Evolutionary conservation across 1,140 invertebrate species (phyloP).

Genomic region (Drosophila setifemur): DNA sequence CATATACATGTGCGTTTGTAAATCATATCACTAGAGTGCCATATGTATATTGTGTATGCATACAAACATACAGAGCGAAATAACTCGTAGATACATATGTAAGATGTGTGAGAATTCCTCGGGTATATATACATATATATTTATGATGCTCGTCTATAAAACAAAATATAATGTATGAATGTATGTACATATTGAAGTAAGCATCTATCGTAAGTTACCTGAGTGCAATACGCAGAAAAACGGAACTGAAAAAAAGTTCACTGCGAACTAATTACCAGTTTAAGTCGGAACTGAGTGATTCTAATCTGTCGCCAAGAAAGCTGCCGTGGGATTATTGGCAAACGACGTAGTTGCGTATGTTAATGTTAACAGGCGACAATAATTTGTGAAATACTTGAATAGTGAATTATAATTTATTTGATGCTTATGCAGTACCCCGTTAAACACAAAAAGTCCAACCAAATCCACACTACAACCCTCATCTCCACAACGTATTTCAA

Average conservation of each 20-base stretch:
- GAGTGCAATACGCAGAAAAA: slow-evolving; percentile 35
- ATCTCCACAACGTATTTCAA: background rate
- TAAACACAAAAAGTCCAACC: background rate
- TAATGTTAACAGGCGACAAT: slow-evolving; percentile 22
- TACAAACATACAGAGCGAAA: slow-evolving; percentile 12
- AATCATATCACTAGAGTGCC: no score
- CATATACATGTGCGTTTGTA: slow-evolving; percentile 23
- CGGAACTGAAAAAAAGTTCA: slow-evolving; percentile 17
- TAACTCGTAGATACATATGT: slow-evolving; percentile 42
- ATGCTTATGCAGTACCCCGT: background rate
- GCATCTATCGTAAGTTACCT: slow-evolving; percentile 28
- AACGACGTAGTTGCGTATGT: slow-evolving; percentile 40
- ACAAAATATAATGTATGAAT: slow-evolving; percentile 19
- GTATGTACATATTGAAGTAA: slow-evolving; percentile 22
- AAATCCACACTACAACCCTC: background rate
- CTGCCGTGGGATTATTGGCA: slow-evolving; percentile 19
- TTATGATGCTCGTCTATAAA: slow-evolving; percentile 41
- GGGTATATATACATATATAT: slow-evolving; percentile 27
- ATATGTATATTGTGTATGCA: no score
- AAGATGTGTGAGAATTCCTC: slow-evolving; percentile 36
- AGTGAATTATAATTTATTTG: background rate
- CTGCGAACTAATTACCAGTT: slow-evolving; percentile 21
- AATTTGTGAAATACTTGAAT: no score
- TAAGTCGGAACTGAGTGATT: slow-evolving; percentile 8
- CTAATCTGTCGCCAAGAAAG: slow-evolving; percentile 10